Base-by-base conservation (phyloP, 2,888 invertebrate genomes). In the Netelia fuscicornis region DNA sequence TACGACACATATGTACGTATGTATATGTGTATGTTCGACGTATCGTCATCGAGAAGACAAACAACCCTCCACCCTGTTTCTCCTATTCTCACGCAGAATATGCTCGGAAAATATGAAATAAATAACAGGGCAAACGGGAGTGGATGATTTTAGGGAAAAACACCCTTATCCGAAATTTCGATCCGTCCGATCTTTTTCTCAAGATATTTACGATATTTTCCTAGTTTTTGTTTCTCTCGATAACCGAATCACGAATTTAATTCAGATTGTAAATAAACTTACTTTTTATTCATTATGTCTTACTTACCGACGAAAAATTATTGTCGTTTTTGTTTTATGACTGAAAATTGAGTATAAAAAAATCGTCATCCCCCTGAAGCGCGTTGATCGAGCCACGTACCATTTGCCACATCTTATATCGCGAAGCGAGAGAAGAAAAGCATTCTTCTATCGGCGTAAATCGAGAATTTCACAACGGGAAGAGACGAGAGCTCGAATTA, bases 51-150 rank as follows among this genome's bases (percentile, higher is more conserved):
- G 81, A 44, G 37, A 58, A 81, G 58, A 48, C 42, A 54, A 68
- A 68, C n/a, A 81, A 72, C 76, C 72, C 17, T 48, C 62, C 17
- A 23, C 30, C 25, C 10, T 25, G 8, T 74, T 30, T 52, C 20
- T 20, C 52, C 8, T 10, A 1, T 52, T 75, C 77, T 70, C 78
- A 75, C 65, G 74, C 72, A 77, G 68, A 87, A 37, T 37, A 37
- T 86, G 77, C 83, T 77, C 70, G 83, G 52, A 71, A 88, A 90
- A 90, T 91, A 90, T 88, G 85, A 89, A 88, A 89, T 87, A 86
- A 88, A 89, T 90, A 74, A 67, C 37, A 44, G 37, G 56, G 37
- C 8, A 17, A 17, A 25, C 44, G n/a, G 42, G 37, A 54, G n/a
- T 11, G 44, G 5, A 64, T 8, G 37, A 68, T 74, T 52, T 23